Evolutionary conservation across 2,888 invertebrate genomes (phyloP).

Genomic region (Megastigmus dorsalis): DNA sequence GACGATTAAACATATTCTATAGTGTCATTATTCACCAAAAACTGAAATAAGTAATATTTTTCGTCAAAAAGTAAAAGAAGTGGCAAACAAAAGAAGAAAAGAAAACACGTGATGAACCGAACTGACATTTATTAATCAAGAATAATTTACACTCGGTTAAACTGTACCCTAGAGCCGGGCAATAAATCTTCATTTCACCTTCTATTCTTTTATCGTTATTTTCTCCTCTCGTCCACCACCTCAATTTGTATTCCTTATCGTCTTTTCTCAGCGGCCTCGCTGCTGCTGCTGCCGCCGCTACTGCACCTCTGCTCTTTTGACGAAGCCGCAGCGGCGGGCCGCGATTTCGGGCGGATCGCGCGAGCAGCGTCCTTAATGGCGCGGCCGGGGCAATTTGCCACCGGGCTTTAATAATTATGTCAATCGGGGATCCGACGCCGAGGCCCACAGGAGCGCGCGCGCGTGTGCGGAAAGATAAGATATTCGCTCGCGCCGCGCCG

Average conservation of each 20-base stretch:
- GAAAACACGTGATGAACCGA: background rate
- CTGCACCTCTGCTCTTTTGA: no score
- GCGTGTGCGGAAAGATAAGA: background rate
- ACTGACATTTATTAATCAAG: constrained; percentile 36
- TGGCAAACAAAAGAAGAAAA: background rate
- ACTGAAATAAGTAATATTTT: constrained; percentile 11
- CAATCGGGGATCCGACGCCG: background rate
- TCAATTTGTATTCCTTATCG: constrained; percentile 42
- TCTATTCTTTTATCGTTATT: constrained; percentile 29
- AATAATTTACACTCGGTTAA: constrained; percentile 22
- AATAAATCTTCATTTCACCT: constrained; percentile 41
- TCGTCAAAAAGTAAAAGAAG: background rate
- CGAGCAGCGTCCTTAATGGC: constrained; percentile 1
- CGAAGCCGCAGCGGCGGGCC: no score
- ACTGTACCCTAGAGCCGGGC: constrained; percentile 12
- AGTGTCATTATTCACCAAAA: no score
- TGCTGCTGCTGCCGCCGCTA: no score
- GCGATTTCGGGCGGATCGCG: background rate
- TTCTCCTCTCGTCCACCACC: constrained; percentile 1
- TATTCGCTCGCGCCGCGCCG: background rate
- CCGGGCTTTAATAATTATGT: constrained; percentile 33
- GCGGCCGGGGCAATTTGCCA: constrained; percentile 29
- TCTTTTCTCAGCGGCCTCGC: no score
- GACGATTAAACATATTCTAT: no score
- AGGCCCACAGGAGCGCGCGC: no score